Evolutionary conservation across 2,113 vertebrate species (phyloP), one percentile per base, ranked within the genome.

Genomic region (Megaceryle maxima): DNA sequence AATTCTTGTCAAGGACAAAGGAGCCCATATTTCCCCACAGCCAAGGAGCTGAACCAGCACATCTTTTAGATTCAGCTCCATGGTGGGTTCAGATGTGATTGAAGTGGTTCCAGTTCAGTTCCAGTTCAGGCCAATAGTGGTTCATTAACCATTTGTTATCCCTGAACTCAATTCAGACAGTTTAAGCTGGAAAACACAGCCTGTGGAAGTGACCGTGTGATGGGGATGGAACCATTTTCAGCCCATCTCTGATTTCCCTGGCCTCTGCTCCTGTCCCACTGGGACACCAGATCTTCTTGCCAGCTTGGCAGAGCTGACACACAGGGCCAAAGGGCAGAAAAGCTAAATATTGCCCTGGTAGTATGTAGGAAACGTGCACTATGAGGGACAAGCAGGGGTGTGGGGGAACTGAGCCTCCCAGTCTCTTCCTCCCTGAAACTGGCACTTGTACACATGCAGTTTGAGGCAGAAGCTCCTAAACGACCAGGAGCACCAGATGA

Each of bases 31-130:
- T 88, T 75, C 72, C 39, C 72, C 2, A 4, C 41, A 78, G 56
- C 86, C 14, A 9, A 94, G 91, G 77, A 96, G 88, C 87, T 94
- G 92, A 95, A 92, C n/a, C 83, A 96, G 92, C 92, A 89, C 69
- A 75, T 94, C 73, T 86, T 70, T 94, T 76, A 43, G 62, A 95
- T 91, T 70, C 73, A 33, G 64, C 66, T 86, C 55, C 66, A 39
- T 0, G 0, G 69, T 24, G 33, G 77, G 81, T 94, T 94, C 70
- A 75, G 70, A 63, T 73, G 91, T 0, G 3, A 85, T 56, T 95
- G 91, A 95, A 95, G 89, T 78, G 72, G 83, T 94, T 97, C 88
- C 88, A 93, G 85, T 85, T 87, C 82, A 96, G 85, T 66, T 95
- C 92, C 81, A 13, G 78, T 82, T 92, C 78, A 75, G 66, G 48